Evolutionary conservation across 2,888 invertebrate species (phyloP), one percentile per base, ranked within the genome.

Genomic region (Cepaea hortensis): DNA sequence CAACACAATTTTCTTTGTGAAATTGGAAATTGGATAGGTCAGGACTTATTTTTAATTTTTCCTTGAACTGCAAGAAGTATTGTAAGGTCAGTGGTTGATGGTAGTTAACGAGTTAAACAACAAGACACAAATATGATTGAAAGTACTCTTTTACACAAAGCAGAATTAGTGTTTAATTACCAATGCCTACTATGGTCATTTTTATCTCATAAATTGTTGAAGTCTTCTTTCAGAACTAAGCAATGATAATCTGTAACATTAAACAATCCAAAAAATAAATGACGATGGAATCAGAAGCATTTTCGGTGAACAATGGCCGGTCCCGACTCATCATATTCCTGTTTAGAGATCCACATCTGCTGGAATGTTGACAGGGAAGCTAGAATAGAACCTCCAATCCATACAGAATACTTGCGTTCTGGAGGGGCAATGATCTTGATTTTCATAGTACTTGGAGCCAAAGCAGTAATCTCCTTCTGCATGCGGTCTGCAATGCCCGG

Each of bases 401-500:
- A 93, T 48, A 93, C 93, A 98, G 95, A 46, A 98, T 91, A 90
- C 85, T 90, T 90, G 61, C 90, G 88, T 88, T 91, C 90, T n/a
- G 98, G 98, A 85, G 98, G 98, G 92, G 98, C 98, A 95, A 98
- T 98, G 94, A 96, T 95, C 70, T 96, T 96, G 94, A 96, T 96
- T 94, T 96, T 96, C 96, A 96, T 96, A 85, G 96, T 96, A 91
- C 95, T 94, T 84, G 96, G 96, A 76, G 96, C 96, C 91, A 98
- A 96, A 87, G 97, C 97, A 89, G 97, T 98, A 96, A 98, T 98
- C 96, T 98, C 98, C 95, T 98, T 98, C 96, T 98, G 98, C 98
- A 98, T 98, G 93, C 98, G 96, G 95, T 98, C 98, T 91, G 98
- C 98, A 95, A 98, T 98, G 96, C 98, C 97, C 90, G 98, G 98